phyloP scores from a whole-genome alignment of 2,113 vertebrate genomes.

The Ptilorrhoa leucosticta region DNA sequence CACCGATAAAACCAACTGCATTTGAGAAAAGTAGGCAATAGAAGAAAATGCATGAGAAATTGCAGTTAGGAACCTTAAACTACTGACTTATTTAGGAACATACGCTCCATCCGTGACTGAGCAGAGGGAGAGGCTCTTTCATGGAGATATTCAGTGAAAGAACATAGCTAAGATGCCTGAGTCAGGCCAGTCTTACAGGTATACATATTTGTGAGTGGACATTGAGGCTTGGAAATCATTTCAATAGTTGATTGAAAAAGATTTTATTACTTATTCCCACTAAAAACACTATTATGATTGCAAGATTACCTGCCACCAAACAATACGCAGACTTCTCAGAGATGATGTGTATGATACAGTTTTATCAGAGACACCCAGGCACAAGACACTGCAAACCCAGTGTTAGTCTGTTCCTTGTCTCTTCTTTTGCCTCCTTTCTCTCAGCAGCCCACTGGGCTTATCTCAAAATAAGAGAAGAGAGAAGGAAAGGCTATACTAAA shows the following conservation, averaged over 20 bases:
- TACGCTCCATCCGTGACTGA: fast-evolving
- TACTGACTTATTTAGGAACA: not conserved
- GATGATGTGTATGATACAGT: not conserved
- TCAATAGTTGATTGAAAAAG: not conserved
- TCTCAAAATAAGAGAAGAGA: not conserved
- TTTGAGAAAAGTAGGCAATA: not conserved
- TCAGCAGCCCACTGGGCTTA: not conserved
- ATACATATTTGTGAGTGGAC: not conserved
- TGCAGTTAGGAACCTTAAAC: not conserved
- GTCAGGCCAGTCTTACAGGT: not conserved
- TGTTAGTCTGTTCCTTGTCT: not conserved
- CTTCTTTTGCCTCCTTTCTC: not conserved
- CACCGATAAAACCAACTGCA: not conserved
- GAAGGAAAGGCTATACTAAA: not conserved
- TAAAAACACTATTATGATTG: not conserved
- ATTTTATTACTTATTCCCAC: not conserved
- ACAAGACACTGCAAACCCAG: not conserved
- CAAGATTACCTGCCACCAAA: not conserved
- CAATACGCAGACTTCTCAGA: not conserved
- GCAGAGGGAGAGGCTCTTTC: not conserved
- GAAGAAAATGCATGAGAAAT: not conserved
- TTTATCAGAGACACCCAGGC: not conserved
- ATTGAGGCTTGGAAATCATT: not conserved
- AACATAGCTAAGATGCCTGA: not conserved
- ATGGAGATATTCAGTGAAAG: not conserved